Evolutionary conservation across 2,888 invertebrate genomes (phyloP).

Genomic region (Heteromyza rotundicornis): DNA sequence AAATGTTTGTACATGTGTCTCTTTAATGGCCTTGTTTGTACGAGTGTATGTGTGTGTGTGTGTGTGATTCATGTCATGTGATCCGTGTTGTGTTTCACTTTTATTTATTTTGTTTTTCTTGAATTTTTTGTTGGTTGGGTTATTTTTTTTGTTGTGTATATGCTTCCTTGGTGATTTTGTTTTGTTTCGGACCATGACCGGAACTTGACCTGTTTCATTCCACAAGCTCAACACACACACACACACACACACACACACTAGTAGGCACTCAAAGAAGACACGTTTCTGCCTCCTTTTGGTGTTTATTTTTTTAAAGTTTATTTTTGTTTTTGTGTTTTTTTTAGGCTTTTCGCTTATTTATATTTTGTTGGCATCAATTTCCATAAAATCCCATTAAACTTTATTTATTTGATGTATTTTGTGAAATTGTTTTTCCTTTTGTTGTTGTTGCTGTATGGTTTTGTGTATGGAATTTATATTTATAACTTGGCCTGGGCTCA

Average conservation of each 20-base stretch:
- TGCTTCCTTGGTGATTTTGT: background rate
- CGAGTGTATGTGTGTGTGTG: background rate
- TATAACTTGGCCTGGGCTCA: no score
- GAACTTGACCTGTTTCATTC: no score
- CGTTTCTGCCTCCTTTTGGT: background rate
- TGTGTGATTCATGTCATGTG: no score
- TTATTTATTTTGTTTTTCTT: background rate
- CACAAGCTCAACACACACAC: background rate
- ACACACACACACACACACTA: background rate
- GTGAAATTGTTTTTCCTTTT: background rate
- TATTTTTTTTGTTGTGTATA: background rate
- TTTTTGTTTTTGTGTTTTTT: background rate
- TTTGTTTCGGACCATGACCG: no score
- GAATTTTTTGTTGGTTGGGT: no score
- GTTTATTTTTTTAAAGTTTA: background rate
- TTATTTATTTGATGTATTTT: background rate
- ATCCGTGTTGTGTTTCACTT: no score
- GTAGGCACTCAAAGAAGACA: background rate
- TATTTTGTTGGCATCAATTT: background rate
- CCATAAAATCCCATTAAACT: background rate
- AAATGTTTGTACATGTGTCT: no score
- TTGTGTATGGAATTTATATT: background rate
- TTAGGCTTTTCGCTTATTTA: background rate
- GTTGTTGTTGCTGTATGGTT: background rate
- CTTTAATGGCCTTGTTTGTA: no score